Evolutionary conservation across 2,113 vertebrate genomes (phyloP).

Genomic region (Carettochelys insculpta): DNA sequence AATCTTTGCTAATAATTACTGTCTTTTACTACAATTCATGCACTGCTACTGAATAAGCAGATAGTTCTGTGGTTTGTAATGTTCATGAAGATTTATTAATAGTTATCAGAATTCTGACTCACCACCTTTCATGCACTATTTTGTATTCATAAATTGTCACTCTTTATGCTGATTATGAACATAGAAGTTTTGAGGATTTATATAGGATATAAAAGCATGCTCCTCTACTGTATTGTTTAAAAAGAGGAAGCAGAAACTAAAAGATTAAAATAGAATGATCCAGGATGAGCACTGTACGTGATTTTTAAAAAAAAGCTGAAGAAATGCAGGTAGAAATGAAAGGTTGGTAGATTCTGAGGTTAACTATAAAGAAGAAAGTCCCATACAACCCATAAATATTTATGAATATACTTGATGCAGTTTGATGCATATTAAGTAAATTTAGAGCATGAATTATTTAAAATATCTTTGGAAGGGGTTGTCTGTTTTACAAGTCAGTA

Average conservation of each 20-base stretch:
- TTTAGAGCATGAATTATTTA: conserved; percentile 65
- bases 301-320: neutral
- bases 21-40: conserved; percentile 52
- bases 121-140: neutral
- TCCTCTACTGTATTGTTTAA: neutral
- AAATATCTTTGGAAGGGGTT: conserved; percentile 32
- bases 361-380: conserved; percentile 30
- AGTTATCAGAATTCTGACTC: conserved; percentile 12
- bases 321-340: conserved; percentile 10
- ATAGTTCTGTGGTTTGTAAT: conserved; percentile 41
- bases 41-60: conserved; percentile 48
- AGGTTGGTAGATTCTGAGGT: conserved; percentile 37
- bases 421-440: conserved; percentile 61
- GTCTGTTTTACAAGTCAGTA: conserved; percentile 59
- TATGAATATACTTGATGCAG: conserved; percentile 37
- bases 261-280: conserved; percentile 34
- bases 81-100: conserved; percentile 49
- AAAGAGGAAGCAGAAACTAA: conserved; percentile 7
- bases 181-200: neutral
- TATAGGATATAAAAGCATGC: conserved; percentile 20
- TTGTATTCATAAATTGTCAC: conserved; percentile 33
- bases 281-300: neutral
- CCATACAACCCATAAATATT: conserved; percentile 66
- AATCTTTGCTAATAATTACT: conserved; percentile 65
- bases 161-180: conserved; percentile 26